These are phyloP conservation scores for Copidosoma aretas DNA, from an alignment of 2,888 invertebrate species.

Conservation along the genomic window DNA sequence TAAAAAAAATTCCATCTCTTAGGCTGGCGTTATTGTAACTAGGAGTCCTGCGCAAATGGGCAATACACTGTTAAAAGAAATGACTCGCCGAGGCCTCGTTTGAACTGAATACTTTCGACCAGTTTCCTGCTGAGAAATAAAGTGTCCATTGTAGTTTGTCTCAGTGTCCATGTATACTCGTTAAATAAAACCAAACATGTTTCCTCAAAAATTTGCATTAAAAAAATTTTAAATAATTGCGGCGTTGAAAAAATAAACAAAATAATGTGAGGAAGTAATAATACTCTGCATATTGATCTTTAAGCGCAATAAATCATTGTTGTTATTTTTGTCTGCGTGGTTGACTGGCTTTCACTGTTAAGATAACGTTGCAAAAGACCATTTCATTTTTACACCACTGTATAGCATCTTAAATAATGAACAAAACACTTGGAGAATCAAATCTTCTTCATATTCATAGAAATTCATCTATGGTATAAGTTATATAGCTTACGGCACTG, in stretches of 20 bases:
- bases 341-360: constrained; percentile 28
- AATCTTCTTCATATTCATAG: constrained; percentile 22
- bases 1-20: constrained; percentile 43
- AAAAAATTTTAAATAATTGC: constrained; percentile 8
- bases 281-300: constrained; percentile 32
- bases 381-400: constrained; percentile 36
- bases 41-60: constrained; percentile 98
- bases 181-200: constrained; percentile 47
- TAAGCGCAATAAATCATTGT: constrained; percentile 27
- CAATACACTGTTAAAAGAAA: constrained; percentile 83
- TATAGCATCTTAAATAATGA: constrained; percentile 33
- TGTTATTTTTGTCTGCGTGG: constrained; percentile 22
- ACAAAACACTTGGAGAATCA: constrained; percentile 27
- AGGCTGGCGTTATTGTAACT: constrained; percentile 92
- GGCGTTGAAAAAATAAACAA: background rate
- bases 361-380: constrained; percentile 20
- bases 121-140: constrained; percentile 38
- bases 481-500: constrained; percentile 21
- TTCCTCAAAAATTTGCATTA: constrained; percentile 20
- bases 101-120: constrained; percentile 46
- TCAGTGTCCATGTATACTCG: constrained; percentile 54
- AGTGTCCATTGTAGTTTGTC: constrained; percentile 55
- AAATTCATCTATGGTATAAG: constrained; percentile 22
- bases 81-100: constrained; percentile 76
- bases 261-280: constrained; percentile 22